Evolutionary conservation across 1,140 invertebrate species (phyloP).

Genomic region (Aphaenogaster ashmeadi): DNA sequence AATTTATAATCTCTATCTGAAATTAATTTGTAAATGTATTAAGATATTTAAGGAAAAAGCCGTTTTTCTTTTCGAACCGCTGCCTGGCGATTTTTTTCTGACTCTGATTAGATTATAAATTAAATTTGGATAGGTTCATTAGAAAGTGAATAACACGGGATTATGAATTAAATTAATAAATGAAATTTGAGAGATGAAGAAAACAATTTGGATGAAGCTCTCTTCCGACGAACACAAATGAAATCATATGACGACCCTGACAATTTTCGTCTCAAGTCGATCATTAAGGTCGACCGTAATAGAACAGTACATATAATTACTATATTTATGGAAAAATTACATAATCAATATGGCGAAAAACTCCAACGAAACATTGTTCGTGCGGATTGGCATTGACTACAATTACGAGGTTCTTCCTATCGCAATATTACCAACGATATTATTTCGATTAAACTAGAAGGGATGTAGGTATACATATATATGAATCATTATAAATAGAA

Average conservation of each 20-base stretch:
- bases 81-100: background rate
- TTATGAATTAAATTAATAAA: background rate
- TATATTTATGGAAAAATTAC: conserved; percentile 34
- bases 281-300: conserved; percentile 24
- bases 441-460: conserved; percentile 1
- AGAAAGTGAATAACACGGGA: background rate
- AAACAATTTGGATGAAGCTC: background rate
- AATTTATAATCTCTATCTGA: background rate
- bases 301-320: background rate
- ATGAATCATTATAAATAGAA: background rate
- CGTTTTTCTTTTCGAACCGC: background rate
- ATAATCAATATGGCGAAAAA: conserved; percentile 14
- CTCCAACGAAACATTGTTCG: background rate
- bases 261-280: background rate
- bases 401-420: background rate
- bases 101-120: background rate
- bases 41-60: background rate
- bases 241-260: background rate
- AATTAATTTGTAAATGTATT: background rate
- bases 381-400: background rate
- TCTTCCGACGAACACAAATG: background rate
- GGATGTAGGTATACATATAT: background rate
- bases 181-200: background rate
- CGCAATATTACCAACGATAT: background rate
- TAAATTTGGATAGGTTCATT: background rate